Base-by-base conservation (phyloP, 2,797 vertebrate species). In the Gephyroberyx darwinii region DNA sequence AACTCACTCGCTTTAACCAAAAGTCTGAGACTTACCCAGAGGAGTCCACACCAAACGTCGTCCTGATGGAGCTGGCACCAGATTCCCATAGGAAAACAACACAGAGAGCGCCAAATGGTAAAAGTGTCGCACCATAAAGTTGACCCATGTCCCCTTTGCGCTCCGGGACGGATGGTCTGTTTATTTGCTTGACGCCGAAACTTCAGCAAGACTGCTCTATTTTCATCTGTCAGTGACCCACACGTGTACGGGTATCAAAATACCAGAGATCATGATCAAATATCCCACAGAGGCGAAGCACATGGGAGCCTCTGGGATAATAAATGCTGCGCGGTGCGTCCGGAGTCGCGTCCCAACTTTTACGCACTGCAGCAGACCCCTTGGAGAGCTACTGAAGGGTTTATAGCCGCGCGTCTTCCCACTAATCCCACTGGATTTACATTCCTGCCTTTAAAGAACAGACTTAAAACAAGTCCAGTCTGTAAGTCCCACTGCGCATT, bases 91-190 rank as follows among this genome's bases (percentile, higher is more conserved):
- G 84, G 65, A 93, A 82, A 84, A 90, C 70, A 6, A 81, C 83
- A 64, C 89, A 91, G 63, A 93, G 66, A 2, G 90, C 88, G 59
- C 87, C 84, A 77, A 92, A 85, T 39, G 83, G 85, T 84, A 92
- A 80, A 69, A 92, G 83, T 82, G 84, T 68, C 68, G 86, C 90
- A 75, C 87, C 88, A 84, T 83, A 80, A 82, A 89, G 74, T n/a
- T 88, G 89, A 89, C 86, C 89, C 93, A 94, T 94, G 85, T 92
- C 92, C 86, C 83, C 70, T 63, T 59, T 77, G 81, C 74, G 67
- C 87, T 83, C 66, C 74, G 69, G 81, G 82, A 70, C 77, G 65
- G 78, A 82, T 52, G 73, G 74, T 67, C 31, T 48, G 64, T 41
- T 75, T 61, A 37, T 26, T 26, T 66, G 43, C 51, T 81, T 75